Evolutionary conservation across 1,140 invertebrate genomes (phyloP).

Genomic region (Babylonia areolata): DNA sequence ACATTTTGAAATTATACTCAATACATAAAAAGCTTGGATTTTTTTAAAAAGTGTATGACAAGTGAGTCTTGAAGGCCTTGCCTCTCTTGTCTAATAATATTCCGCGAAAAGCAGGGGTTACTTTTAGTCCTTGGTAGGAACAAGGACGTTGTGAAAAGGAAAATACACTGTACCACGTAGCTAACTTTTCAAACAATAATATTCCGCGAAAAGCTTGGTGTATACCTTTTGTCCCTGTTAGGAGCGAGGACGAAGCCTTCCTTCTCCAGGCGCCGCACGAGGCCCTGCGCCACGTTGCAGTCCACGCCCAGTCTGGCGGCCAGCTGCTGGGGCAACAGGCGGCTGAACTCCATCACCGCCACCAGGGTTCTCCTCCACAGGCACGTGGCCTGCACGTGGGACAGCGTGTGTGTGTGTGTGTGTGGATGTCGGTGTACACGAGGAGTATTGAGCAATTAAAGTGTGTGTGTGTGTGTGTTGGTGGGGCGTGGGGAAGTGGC

Average conservation of each 20-base stretch:
- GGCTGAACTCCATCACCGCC: slow-evolving; percentile 63
- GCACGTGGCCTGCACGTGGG: slow-evolving; percentile 66
- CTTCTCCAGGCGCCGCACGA: slow-evolving; percentile 71
- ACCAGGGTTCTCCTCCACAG: slow-evolving; percentile 70
- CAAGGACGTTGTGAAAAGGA: no score
- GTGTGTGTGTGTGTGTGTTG: not conserved
- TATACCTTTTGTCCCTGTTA: slow-evolving; percentile 67
- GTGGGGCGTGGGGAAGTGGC: no score
- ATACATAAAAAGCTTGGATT: no score
- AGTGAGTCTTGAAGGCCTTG: no score
- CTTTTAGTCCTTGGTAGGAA: no score
- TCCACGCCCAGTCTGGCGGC: slow-evolving; percentile 69
- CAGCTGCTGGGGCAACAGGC: slow-evolving; percentile 62
- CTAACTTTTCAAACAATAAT: no score
- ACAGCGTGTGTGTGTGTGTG: not conserved
- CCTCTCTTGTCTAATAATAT: no score
- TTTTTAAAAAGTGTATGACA: no score
- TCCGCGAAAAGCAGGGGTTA: no score
- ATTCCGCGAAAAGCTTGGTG: not conserved
- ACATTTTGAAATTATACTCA: no score
- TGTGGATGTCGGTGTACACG: not conserved
- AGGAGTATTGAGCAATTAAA: not conserved
- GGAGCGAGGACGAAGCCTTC: slow-evolving; percentile 68
- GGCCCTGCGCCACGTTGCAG: slow-evolving; percentile 69
- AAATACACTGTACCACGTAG: no score